Conservation (phyloP, 30 jellyfish, hydroid and myxozoan species). For the Hydractinia echinata region DNA sequence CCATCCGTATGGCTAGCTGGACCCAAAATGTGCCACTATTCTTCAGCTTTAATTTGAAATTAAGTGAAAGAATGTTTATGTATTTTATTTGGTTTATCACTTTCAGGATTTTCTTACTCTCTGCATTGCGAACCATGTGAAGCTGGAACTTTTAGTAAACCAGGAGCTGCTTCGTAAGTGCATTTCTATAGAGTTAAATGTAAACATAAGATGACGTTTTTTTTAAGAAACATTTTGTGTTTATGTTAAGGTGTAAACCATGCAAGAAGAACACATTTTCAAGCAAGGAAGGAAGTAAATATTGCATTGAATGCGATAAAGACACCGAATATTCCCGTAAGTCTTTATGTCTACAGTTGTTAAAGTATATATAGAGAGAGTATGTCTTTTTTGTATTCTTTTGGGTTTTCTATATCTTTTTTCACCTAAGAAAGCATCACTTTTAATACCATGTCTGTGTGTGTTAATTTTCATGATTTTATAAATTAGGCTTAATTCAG, state of each 20-base stretch:
- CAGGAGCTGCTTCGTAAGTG: conserved; percentile 64
- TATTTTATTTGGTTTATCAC: not conserved
- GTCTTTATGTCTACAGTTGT: not conserved
- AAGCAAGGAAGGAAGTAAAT: too few species aligned
- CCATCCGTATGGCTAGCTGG: too few species aligned
- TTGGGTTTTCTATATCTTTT: too few species aligned
- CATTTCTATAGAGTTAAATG: not conserved
- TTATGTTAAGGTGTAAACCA: conserved; percentile 33
- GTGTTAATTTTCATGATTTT: not conserved
- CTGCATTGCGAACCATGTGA: conserved; percentile 57
- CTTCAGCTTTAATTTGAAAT: too few species aligned
- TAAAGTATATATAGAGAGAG: too few species aligned
- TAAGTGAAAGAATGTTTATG: too few species aligned
- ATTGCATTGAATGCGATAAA: conserved; percentile 43
- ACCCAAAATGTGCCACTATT: too few species aligned
- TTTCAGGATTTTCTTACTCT: conserved; percentile 64
- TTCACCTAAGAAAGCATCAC: too few species aligned
- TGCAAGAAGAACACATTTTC: conserved; percentile 58
- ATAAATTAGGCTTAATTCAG: too few species aligned
- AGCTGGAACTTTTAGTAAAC: conserved; percentile 66
- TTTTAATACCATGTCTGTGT: not conserved
- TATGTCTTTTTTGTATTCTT: too few species aligned
- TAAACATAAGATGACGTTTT: not conserved
- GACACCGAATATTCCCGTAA: conserved; percentile 40
- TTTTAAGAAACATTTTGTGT: not conserved